A percentile compares a stretch with the other conserved stretches of the same genome.
These are phyloP conservation scores for Drosophila sucinea DNA, from an alignment of 1,140 invertebrate genomes.

Conservation along the genomic window DNA sequence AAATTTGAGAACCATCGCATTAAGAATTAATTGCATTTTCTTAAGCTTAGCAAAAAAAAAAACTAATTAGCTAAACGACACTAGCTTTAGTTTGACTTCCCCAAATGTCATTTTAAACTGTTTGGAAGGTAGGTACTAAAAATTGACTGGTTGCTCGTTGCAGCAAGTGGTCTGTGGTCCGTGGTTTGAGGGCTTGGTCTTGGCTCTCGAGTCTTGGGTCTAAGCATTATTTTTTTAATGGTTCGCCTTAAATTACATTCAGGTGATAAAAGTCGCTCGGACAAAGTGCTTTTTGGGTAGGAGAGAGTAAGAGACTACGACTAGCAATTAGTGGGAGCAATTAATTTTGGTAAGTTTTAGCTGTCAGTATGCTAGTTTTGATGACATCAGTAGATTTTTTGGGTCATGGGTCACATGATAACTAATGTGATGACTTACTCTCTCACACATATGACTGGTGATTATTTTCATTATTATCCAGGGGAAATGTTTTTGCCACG, in stretches of 20 bases:
- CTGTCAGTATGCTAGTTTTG: slow-evolving; percentile 29
- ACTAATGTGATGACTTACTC: slow-evolving; percentile 26
- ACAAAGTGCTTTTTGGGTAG: slow-evolving; percentile 43
- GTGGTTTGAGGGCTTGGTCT: slow-evolving; percentile 21
- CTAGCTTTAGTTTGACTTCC: slow-evolving; percentile 31
- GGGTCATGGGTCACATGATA: slow-evolving; percentile 36
- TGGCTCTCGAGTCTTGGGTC: background rate
- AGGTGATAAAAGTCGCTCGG: slow-evolving; percentile 59
- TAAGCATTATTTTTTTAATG: slow-evolving; percentile 34
- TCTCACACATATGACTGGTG: background rate
- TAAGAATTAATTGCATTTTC: slow-evolving; percentile 30
- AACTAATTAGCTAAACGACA: slow-evolving; percentile 64
- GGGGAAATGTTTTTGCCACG: slow-evolving; percentile 30
- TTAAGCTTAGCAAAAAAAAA: slow-evolving; percentile 15
- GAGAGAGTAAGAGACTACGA: background rate
- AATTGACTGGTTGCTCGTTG: slow-evolving; percentile 57
- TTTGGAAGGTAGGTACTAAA: slow-evolving; percentile 56
- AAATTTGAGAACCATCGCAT: slow-evolving; percentile 11
- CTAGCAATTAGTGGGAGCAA: slow-evolving; percentile 62
- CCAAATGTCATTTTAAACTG: slow-evolving; percentile 59
- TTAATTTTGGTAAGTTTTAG: slow-evolving; percentile 58
- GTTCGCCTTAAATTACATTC: slow-evolving; percentile 55
- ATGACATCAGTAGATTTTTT: slow-evolving; percentile 50
- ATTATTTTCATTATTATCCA: slow-evolving; percentile 33
- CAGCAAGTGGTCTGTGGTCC: too few relatives aligned